A percentile compares a stretch with the other conserved stretches of the same genome.
These are phyloP conservation scores for Lagopus leucura DNA, from an alignment of 2,113 vertebrate genomes.

Conservation along the genomic window DNA sequence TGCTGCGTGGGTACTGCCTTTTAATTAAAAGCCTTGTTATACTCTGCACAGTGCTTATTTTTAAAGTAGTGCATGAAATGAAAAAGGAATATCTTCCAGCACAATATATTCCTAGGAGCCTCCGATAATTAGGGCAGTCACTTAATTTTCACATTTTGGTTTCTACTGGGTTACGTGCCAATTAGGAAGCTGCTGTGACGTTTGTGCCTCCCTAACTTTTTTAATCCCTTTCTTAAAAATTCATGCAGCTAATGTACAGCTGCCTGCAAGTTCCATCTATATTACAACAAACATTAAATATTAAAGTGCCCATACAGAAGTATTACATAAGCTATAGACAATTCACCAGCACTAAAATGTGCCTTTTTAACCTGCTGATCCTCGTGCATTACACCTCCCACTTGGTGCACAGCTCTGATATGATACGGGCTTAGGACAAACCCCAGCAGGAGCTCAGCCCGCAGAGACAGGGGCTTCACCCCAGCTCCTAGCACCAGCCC, in stretches of 20 bases:
- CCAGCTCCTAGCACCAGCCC: background rate
- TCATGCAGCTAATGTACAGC: slow-evolving; percentile 13
- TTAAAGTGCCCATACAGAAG: background rate
- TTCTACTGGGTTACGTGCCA: slow-evolving; percentile 73
- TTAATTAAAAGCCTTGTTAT: slow-evolving; percentile 42
- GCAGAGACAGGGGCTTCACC: rapidly evolving
- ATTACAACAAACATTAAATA: slow-evolving; percentile 53
- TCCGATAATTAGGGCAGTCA: slow-evolving; percentile 74
- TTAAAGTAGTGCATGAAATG: slow-evolving; percentile 56
- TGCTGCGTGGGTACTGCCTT: slow-evolving; percentile 39
- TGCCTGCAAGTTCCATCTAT: slow-evolving; percentile 33
- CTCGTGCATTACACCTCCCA: background rate
- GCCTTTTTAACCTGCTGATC: background rate
- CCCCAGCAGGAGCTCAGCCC: background rate
- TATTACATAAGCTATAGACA: background rate
- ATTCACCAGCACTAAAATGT: rapidly evolving
- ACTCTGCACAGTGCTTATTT: slow-evolving; percentile 35
- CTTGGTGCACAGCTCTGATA: background rate
- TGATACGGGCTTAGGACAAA: rapidly evolving
- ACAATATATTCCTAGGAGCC: slow-evolving; percentile 67
- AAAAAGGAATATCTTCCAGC: slow-evolving; percentile 68
- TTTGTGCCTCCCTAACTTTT: background rate
- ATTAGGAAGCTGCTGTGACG: slow-evolving; percentile 56
- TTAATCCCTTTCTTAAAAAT: background rate
- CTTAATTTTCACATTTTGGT: slow-evolving; percentile 70